Evolutionary conservation across 2,888 invertebrate genomes (phyloP), one percentile per base, ranked within the genome.

Genomic region (Ligdia adustata): DNA sequence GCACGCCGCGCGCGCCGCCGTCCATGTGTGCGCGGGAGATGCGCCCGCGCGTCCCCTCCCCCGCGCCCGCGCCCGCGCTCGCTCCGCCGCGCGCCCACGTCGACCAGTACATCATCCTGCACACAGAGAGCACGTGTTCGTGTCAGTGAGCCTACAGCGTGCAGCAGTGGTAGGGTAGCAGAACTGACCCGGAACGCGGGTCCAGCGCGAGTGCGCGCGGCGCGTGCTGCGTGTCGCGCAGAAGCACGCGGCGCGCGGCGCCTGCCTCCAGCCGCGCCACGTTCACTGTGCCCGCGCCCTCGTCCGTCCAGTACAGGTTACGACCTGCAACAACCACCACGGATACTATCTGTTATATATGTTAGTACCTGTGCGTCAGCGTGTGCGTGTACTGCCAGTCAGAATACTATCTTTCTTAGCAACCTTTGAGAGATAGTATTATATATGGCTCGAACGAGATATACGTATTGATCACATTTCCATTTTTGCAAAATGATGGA

Each of bases 261-360:
- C 92, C 80, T 65, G 93, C 91, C 15, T 89, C 88, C 48, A 96
- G 73, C 20, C 92, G 92, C 29, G 94, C 92, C 20, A 95, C 96
- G 64, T 91, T 92, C 55, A 97, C 91, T 38, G 91, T 91, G 44
- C 93, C 93, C 57, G 93, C 84, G 41, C 93, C 93, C 75, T 93
- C 93, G 80, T 95, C 95, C 38, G 95, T 95, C 95, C 96, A 97
- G 86, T 95, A 98, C 45, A 98, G 76, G 84, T 97, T 96, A 46
- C 78, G 64, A 0, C 82, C 87, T 86, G 64, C 5, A 12, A 12
- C 3, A 1, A n/a, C n/a, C n/a, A n/a, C n/a, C n/a, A n/a, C n/a
- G n/a, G n/a, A n/a, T n/a, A n/a, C n/a, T n/a, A n/a, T n/a, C n/a
- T n/a, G n/a, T n/a, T n/a, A n/a, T n/a, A n/a, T n/a, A n/a, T n/a